Evolutionary conservation across 2,888 invertebrate species (phyloP).

Genomic region (Beris morrisii): DNA sequence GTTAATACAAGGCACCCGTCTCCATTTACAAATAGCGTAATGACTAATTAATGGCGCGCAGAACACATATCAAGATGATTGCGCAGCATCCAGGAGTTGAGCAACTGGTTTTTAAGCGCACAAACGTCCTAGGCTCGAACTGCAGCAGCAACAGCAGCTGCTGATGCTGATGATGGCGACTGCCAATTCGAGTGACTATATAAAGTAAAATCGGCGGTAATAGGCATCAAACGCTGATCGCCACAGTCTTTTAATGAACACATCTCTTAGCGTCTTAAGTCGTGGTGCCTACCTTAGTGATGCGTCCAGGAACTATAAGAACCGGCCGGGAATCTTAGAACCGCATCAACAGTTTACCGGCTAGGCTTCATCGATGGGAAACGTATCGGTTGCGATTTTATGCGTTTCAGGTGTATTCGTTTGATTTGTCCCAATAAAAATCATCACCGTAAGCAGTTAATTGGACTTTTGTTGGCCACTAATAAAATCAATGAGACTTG

Average conservation of each 20-base stretch:
- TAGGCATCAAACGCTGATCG: slow-evolving; percentile 42
- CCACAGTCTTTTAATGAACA: slow-evolving; percentile 43
- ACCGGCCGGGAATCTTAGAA: too few species aligned
- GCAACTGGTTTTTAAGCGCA: slow-evolving; percentile 14
- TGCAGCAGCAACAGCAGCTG: not conserved
- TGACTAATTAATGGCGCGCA: slow-evolving; percentile 47
- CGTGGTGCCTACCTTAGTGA: too few species aligned
- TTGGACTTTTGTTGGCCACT: slow-evolving; percentile 51
- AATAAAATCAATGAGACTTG: slow-evolving; percentile 41
- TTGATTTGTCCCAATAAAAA: slow-evolving; percentile 40
- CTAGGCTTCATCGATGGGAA: slow-evolving; percentile 19
- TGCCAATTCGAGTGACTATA: slow-evolving; percentile 28
- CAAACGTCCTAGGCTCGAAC: not conserved
- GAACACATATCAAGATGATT: slow-evolving; percentile 46
- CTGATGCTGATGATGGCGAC: not conserved
- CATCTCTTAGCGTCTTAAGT: slow-evolving; percentile 39
- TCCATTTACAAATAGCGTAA: slow-evolving; percentile 46
- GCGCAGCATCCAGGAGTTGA: slow-evolving; percentile 31
- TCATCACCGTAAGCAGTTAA: slow-evolving; percentile 50
- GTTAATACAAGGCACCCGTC: slow-evolving; percentile 46
- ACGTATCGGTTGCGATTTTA: slow-evolving; percentile 26
- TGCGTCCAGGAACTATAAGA: too few species aligned
- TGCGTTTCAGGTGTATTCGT: slow-evolving; percentile 29
- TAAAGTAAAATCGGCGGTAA: slow-evolving; percentile 41
- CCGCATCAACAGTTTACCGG: too few species aligned